Percentiles rank a stretch among this genome's conserved stretches.
These are phyloP conservation scores for Nycteola revayana DNA, from an alignment of 2,888 invertebrate genomes.

Conservation along the genomic window DNA sequence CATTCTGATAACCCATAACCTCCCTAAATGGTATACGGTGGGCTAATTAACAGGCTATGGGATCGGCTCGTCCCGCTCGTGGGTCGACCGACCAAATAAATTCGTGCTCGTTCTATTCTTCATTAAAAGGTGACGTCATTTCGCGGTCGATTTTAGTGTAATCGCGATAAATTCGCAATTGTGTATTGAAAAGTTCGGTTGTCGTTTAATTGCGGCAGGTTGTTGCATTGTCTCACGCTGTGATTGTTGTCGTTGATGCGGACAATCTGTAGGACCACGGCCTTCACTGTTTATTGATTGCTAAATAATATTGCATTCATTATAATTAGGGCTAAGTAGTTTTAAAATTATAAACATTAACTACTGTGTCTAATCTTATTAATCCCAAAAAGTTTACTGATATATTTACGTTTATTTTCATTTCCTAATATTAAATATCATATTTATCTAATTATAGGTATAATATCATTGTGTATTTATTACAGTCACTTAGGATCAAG, in stretches of 20 bases:
- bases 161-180: conserved; percentile 34
- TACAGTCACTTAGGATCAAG: no score
- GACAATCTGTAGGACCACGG: conserved; percentile 38
- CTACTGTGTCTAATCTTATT: no score
- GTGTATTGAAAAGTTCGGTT: conserved; percentile 29
- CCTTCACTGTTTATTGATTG: conserved; percentile 58
- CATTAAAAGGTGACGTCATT: conserved; percentile 78
- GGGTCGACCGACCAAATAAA: conserved; percentile 62
- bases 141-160: conserved; percentile 55
- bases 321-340: no score
- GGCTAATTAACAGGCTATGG: conserved; percentile 70
- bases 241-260: conserved; percentile 30
- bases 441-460: no score
- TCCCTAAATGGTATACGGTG: conserved; percentile 44
- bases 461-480: no score
- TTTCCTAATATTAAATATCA: no score
- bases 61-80: conserved; percentile 50
- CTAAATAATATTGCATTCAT: conserved; percentile 40
- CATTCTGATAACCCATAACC: conserved; percentile 32
- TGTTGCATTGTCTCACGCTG: conserved; percentile 67
- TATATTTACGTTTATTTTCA: no score
- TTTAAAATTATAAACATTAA: no score
- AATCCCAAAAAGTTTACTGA: no score
- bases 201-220: conserved; percentile 17
- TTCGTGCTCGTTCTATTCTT: conserved; percentile 61